Base-by-base conservation (phyloP, 2,888 invertebrate species). In the Margaritifera margaritifera region DNA sequence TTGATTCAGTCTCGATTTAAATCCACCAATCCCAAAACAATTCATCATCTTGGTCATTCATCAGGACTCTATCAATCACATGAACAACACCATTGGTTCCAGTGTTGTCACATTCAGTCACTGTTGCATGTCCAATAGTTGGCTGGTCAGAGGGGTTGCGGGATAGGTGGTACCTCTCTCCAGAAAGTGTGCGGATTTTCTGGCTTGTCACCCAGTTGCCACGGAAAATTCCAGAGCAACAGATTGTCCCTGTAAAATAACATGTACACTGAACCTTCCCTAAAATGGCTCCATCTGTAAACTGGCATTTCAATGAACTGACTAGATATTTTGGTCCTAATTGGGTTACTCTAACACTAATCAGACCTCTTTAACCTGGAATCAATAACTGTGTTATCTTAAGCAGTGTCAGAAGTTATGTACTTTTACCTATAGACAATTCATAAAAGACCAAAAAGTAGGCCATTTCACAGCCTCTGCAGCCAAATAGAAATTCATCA, bases 21-120 rank as follows among this genome's bases (percentile, higher is more conserved):
- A 66, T 42, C 42, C 11, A 42, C 42, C 42, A 66, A 18, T 66
- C 62, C 66, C 66, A 66, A 11, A 66, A 24, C 51, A 31, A 59
- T 4, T 64, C 56, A 27, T 22, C 54, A 19, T 22, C 50, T 25
- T 59, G 25, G 11, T 60, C 60, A 11, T 65, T 66, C 61, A 78
- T 62, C 61, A 94, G 85, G 31, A 94, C 91, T 3, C 91, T 91
- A 81, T 94, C 93, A 72, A 94, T 92, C 22, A 93, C 91, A 85
- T 94, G 94, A 50, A 94, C 88, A 3, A 94, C 93, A 11, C 94
- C 94, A 87, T 94, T 94, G 4, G 92, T 93, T 20, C 92, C 94
- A 83, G 94, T 92, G 20, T 85, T 89, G 85, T 94, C 94, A 31
- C 91, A 90, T 70, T 92, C 91, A 8, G 90, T 85, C 15, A 91